Base-by-base conservation (phyloP, 2,113 vertebrate species). In the Chloebia gouldiae region DNA sequence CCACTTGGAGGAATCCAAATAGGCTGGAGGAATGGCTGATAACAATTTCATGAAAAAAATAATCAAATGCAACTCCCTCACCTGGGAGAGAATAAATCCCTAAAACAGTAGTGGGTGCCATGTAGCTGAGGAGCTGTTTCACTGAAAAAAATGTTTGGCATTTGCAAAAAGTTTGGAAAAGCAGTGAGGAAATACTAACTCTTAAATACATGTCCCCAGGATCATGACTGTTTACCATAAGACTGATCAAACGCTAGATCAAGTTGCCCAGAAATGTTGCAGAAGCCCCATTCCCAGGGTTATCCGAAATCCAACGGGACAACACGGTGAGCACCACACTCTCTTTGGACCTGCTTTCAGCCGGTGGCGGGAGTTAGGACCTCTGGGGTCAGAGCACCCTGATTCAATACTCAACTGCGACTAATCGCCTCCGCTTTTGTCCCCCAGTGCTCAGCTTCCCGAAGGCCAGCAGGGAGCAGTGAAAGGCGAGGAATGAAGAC, bases 401-500 rank as follows among this genome's bases (percentile, higher is more conserved):
- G 21, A 22, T 39, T 42, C 64, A 8, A 3, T 6, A 3, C 27
- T 44, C 49, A 10, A 1, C 1, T 3, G n/a, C 11, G 33, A 42
- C 15, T 1, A 10, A 15, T 20, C 8, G 3, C 54, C 70, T 45
- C 45, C 15, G 66, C 65, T 83, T 37, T 59, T 17, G 7, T 72
- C 27, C 60, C 53, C 25, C 61, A 9, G 64, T 19, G 91, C 87
- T 87, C 75, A 31, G 50, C 53, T 15, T 76, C n/a, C 50, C 4
- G 30, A 42, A 75, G 54, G 37, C 91, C 95, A 92, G 94, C 91
- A 95, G 93, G 70, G 86, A 89, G 94, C 91, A 91, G 88, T 44
- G 89, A 72, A 69, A 80, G 89, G 78, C 84, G 93, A 64, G 92
- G 78, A 95, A 92, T 37, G 61, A 81, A 22, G 47, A 11, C 61